Base-by-base conservation (phyloP, 2,113 vertebrate genomes). In the Microtus richardsoni region DNA sequence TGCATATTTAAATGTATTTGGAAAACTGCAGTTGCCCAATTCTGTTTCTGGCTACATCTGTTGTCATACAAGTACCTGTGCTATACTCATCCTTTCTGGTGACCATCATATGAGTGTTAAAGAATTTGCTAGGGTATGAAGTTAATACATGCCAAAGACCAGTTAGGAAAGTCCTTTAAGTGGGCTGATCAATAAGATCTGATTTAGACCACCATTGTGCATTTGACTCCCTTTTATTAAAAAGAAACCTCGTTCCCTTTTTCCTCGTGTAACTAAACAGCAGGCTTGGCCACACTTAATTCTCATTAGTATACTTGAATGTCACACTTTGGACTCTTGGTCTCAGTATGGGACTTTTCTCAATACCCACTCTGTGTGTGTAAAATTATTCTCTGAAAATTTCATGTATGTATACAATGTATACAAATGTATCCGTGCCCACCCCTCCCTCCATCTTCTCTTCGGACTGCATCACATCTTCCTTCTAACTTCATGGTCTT, bases 81-180 rank as follows among this genome's bases (percentile, higher is more conserved):
- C 4, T 39, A 33, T 68, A 39, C 77, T 88, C 36, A 58, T 64
- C n/a, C 44, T 26, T 74, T 44, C 22, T 62, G 60, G 74, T 88
- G 52, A 66, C 52, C 52, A 73, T 44, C 52, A 64, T 54, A 10
- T n/a, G 47, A 47, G 17, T 58, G n/a, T 30, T 60, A 64, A 0
- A 54, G 86, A 91, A 52, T 89, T 39, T 82, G 28, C 87, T 89
- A 93, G 68, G 44, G 24, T 90, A 52, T 79, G 91, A 88, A 87
- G 44, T 78, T 62, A 88, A 62, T 44, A 49, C 28, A 62, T 21
- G 44, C 12, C 30, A 52, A 16, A 88, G 44, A n/a, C 49, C 9
- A 47, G 19, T 79, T 93, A 92, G 28, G 49, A 70, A 91, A 93
- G 79, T 52, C 58, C 68, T 0, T 66, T 71, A 54, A 91, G 41